Conservation (phyloP, 2,888 invertebrate genomes). For the Melolontha melolontha region DNA sequence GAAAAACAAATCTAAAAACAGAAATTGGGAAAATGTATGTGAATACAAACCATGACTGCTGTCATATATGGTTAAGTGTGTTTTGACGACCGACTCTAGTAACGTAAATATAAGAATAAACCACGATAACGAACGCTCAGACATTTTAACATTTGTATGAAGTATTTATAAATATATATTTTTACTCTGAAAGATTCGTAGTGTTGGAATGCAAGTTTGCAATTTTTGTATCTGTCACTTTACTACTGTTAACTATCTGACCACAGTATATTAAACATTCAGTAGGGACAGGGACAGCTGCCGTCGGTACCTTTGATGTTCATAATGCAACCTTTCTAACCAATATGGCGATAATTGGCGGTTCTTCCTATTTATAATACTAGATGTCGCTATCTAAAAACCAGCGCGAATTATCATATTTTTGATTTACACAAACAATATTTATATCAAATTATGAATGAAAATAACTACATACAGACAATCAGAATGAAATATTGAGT, state of each 20-base stretch:
- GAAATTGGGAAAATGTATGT: conserved; percentile 65
- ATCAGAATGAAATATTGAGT: too few species aligned
- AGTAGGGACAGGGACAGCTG: too few species aligned
- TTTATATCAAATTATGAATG: too few species aligned
- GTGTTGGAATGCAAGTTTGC: conserved; percentile 44
- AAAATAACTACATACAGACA: too few species aligned
- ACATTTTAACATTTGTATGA: conserved; percentile 63
- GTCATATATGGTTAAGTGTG: conserved; percentile 78
- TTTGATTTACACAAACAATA: too few species aligned
- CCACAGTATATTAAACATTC: too few species aligned
- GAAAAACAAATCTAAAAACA: conserved; percentile 39
- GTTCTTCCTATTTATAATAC: too few species aligned
- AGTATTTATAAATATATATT: conserved; percentile 28
- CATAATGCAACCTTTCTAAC: too few species aligned
- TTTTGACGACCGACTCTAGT: conserved; percentile 76
- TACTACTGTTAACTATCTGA: conserved; percentile 20
- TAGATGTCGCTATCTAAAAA: too few species aligned
- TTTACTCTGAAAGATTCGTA: conserved; percentile 34
- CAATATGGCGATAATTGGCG: too few species aligned
- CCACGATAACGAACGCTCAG: conserved; percentile 69
- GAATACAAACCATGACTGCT: conserved; percentile 79
- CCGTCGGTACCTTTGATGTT: too few species aligned
- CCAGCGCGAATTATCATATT: too few species aligned
- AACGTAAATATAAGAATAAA: conserved; percentile 76
- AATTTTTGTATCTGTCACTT: conserved; percentile 49